Conservation (phyloP, 1,140 invertebrate genomes). For the Drosophila setifemur region DNA sequence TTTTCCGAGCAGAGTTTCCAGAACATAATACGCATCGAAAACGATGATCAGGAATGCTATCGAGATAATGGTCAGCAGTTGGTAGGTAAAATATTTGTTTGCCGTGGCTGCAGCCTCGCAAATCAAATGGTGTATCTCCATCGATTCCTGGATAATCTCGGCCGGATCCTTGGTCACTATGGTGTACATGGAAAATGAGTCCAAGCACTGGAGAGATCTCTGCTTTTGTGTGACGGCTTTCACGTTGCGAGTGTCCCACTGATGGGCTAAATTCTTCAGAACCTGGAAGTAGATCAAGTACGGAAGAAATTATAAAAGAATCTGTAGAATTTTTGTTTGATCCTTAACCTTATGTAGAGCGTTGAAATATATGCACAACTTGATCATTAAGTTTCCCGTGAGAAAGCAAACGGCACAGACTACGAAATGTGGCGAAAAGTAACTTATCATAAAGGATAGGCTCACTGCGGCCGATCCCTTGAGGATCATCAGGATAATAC, state of each 20-base stretch:
- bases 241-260: constrained; percentile 66
- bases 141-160: constrained; percentile 82
- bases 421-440: constrained; percentile 52
- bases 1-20: constrained; percentile 79
- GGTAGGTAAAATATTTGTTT: constrained; percentile 81
- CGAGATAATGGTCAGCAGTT: constrained; percentile 76
- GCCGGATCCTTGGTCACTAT: constrained; percentile 75
- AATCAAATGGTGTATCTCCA: constrained; percentile 81
- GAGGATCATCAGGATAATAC: constrained; percentile 6
- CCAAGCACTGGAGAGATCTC: constrained; percentile 67
- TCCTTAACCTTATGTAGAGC: constrained; percentile 59
- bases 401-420: constrained; percentile 47
- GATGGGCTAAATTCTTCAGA: constrained; percentile 70
- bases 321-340: rapidly evolving
- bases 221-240: constrained; percentile 66
- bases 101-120: constrained; percentile 79
- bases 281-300: constrained; percentile 36
- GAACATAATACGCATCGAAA: constrained; percentile 79
- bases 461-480: neutral
- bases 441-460: constrained; percentile 21
- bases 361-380: constrained; percentile 49
- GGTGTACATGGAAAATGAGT: constrained; percentile 80
- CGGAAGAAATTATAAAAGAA: neutral
- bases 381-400: constrained; percentile 36
- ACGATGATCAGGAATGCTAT: constrained; percentile 81